Percentiles rank a stretch among this genome's conserved stretches.
These are phyloP conservation scores for Ischnus inquisitorius DNA, from an alignment of 2,888 invertebrate species.

Conservation along the genomic window DNA sequence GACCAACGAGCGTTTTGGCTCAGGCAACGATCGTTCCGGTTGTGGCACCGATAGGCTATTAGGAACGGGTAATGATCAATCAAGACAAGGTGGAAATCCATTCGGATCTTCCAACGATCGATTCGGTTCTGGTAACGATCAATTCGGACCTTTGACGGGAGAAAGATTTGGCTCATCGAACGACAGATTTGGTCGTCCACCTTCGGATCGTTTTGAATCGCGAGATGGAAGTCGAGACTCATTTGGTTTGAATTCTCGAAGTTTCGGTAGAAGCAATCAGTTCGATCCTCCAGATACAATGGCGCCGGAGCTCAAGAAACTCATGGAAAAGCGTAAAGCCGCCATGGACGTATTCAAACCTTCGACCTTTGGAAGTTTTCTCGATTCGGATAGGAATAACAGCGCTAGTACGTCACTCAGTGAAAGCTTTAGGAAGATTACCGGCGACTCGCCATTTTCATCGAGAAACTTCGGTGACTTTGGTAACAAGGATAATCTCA, in stretches of 20 bases:
- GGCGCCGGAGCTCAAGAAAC: conserved; percentile 81
- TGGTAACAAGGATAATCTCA: conserved; percentile 51
- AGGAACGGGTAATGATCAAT: conserved; percentile 48
- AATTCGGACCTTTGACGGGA: conserved; percentile 26
- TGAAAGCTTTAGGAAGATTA: conserved; percentile 82
- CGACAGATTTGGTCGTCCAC: conserved; percentile 69
- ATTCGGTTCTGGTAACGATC: conserved; percentile 60
- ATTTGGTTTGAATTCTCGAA: conserved; percentile 70
- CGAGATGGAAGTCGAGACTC: conserved; percentile 72
- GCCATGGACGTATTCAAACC: conserved; percentile 82
- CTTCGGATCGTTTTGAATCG: conserved; percentile 70
- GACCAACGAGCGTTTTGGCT: conserved; percentile 64
- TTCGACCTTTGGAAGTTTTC: conserved; percentile 74
- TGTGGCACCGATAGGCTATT: conserved; percentile 58
- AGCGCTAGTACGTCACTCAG: conserved; percentile 79
- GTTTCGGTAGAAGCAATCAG: conserved; percentile 72
- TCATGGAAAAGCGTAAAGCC: conserved; percentile 83
- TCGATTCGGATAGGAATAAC: conserved; percentile 75
- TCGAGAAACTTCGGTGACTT: conserved; percentile 63
- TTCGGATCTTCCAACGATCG: conserved; percentile 67
- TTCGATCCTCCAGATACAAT: conserved; percentile 75
- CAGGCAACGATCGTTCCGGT: conserved; percentile 56
- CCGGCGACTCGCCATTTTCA: conserved; percentile 79
- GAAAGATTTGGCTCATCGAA: conserved; percentile 65
- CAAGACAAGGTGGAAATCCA: conserved; percentile 62